Evolutionary conservation across 1,140 invertebrate species (phyloP).

Genomic region (Stenopsyche tienmushanensis): DNA sequence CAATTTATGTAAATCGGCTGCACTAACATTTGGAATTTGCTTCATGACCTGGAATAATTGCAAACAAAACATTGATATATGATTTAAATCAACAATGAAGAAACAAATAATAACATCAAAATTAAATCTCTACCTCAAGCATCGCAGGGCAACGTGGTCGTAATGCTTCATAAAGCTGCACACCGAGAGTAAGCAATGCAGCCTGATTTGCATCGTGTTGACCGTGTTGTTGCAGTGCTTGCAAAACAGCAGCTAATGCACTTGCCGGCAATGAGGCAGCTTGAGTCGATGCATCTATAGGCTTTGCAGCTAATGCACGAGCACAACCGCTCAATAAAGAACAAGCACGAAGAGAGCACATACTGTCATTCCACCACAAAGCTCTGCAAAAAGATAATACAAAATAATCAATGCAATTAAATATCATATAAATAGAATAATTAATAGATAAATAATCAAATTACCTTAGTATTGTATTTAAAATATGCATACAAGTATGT

Average conservation of each 20-base stretch:
- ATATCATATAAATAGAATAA: conserved; percentile 10
- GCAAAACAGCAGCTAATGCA: conserved; percentile 72
- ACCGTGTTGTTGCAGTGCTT: conserved; percentile 74
- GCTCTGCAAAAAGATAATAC: conserved; percentile 55
- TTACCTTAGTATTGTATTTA: conserved; percentile 63
- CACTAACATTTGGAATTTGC: conserved; percentile 75
- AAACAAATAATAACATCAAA: no score
- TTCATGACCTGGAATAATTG: conserved; percentile 64
- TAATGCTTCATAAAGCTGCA: conserved; percentile 79
- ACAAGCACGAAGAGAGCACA: conserved; percentile 73
- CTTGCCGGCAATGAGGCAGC: conserved; percentile 66
- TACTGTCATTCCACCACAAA: conserved; percentile 84
- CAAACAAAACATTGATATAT: neutral
- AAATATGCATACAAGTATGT: conserved; percentile 65
- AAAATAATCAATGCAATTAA: conserved; percentile 3
- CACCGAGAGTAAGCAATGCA: conserved; percentile 66
- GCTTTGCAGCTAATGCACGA: conserved; percentile 53
- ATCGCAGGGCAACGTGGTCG: conserved; percentile 73
- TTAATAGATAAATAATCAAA: neutral
- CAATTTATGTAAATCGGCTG: conserved; percentile 74
- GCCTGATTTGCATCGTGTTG: conserved; percentile 84
- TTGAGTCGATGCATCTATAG: conserved; percentile 59
- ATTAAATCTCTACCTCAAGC: conserved; percentile 48
- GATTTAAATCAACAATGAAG: no score
- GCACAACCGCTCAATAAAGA: conserved; percentile 57